Conservation (phyloP, 2,113 vertebrate species). For the Mustela nigripes region DNA sequence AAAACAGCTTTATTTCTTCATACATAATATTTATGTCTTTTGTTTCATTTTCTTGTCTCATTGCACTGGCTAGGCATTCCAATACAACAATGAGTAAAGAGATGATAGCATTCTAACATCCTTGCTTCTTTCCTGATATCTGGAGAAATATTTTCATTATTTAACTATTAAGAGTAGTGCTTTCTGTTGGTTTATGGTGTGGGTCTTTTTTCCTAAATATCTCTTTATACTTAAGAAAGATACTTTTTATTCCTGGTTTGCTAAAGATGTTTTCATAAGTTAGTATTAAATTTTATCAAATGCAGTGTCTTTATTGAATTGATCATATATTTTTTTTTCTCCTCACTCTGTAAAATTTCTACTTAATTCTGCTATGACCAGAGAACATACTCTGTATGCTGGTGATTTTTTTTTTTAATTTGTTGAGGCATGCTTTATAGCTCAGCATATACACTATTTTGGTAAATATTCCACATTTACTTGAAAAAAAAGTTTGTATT, state of each 20-base stretch:
- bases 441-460: background rate
- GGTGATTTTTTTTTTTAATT: conserved; percentile 21
- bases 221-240: background rate
- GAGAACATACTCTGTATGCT: background rate
- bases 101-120: background rate
- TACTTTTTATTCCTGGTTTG: background rate
- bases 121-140: background rate
- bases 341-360: conserved; percentile 2
- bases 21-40: background rate
- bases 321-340: background rate
- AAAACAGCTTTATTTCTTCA: conserved; percentile 26
- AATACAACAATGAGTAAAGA: background rate
- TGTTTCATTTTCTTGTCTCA: conserved; percentile 22
- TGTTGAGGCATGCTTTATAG: background rate
- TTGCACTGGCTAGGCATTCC: background rate
- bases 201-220: background rate
- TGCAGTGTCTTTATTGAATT: background rate
- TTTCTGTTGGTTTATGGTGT: background rate
- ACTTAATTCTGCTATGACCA: background rate
- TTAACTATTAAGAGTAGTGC: background rate
- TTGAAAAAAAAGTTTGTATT: conserved; percentile 19
- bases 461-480: background rate
- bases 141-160: background rate
- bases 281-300: conserved; percentile 43
- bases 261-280: background rate